Evolutionary conservation across 2,113 vertebrate genomes (phyloP).

Genomic region (Tetrao urogallus): DNA sequence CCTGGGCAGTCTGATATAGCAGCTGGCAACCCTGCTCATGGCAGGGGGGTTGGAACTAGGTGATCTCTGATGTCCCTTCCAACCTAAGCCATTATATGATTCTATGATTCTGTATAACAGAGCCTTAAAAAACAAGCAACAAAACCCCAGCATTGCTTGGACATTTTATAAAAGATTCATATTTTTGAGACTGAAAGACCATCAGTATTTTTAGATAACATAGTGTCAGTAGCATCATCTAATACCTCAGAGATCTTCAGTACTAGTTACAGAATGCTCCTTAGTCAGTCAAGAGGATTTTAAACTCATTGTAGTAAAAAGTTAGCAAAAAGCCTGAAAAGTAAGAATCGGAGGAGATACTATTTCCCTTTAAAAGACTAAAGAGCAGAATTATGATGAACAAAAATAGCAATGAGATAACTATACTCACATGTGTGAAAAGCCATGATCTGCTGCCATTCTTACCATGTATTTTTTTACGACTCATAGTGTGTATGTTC

Average conservation of each 20-base stretch:
- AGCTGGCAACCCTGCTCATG: too few species aligned
- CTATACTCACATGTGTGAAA: background rate
- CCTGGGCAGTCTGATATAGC: too few species aligned
- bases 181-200: background rate
- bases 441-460: background rate
- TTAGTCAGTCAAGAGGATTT: background rate
- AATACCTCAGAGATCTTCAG: background rate
- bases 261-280: background rate
- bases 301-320: background rate
- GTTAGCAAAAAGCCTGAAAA: background rate
- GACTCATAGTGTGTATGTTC: background rate
- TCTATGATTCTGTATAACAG: background rate
- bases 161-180: background rate
- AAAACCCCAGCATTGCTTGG: background rate
- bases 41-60: too few species aligned
- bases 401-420: background rate
- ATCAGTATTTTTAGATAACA: background rate
- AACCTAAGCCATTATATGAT: background rate
- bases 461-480: background rate
- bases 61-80: too few species aligned
- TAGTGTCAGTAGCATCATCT: background rate
- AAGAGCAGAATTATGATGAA: background rate
- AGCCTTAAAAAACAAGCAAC: background rate
- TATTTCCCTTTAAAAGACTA: background rate
- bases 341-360: background rate